Base-by-base conservation (phyloP, 1,140 invertebrate genomes). In the Platyscapa corneri region DNA sequence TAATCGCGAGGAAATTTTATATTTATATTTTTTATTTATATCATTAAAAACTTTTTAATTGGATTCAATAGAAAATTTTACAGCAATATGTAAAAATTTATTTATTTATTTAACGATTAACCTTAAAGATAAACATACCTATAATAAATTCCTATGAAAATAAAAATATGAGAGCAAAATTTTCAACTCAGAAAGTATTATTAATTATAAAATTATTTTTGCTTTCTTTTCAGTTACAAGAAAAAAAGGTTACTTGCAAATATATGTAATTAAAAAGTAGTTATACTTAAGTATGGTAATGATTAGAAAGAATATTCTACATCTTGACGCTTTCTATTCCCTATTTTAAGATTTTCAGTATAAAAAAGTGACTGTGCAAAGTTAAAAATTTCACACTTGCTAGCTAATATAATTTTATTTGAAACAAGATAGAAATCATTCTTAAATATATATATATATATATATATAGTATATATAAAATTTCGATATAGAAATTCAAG, bases 401-500 rank as follows among this genome's bases (percentile, higher is more conserved):
- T 83, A 32, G 23, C 82, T 76, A 83, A 65, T 46, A 20, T 46
- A 83, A 77, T 77, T 72, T 72, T 39, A 39, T 39, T 23, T 72
- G 42, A 30, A 74, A 56, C 42, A 27, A 42, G 49, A 12, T 83
- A 65, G 37, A 75, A n/a, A 53, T 74, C 46, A 34, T 56, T 56
- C 53, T 83, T 42, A 76, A 53, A 46, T n/a, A n/a, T n/a, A n/a
- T n/a, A n/a, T n/a, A n/a, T n/a, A n/a, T n/a, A n/a, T n/a, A n/a
- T n/a, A n/a, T n/a, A n/a, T n/a, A 53, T 18, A 60, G 30, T 56
- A 49, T 72, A 34, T 16, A 18, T 32, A 3, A n/a, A 53, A 18
- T 77, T 77, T 77, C 46, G 0, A 49, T 1, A n/a, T 18, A 30
- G 46, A 53, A 6, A 23, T 53, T 34, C 46, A 3, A 49, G 46